A percentile compares a stretch with the other conserved stretches of the same genome.
These are phyloP conservation scores for Varanus salvator DNA, from an alignment of 2,113 vertebrate genomes.

Conservation along the genomic window DNA sequence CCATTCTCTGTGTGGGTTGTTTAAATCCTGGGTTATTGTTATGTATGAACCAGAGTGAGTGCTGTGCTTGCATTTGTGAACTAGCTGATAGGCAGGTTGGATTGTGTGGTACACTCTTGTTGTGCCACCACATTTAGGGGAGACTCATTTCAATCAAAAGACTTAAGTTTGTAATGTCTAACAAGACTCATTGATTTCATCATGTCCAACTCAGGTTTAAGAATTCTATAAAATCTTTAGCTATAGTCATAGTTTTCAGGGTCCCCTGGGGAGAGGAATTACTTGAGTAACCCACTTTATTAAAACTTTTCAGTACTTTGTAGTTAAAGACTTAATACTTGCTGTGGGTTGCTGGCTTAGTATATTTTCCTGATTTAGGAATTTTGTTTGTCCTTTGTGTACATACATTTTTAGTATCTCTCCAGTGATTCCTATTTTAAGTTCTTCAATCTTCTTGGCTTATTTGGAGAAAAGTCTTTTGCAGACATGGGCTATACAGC, in stretches of 20 bases:
- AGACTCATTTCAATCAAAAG: too few species aligned
- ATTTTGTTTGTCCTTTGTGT: not conserved
- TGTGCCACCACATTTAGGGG: too few species aligned
- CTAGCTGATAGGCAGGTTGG: not conserved
- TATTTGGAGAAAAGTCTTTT: not conserved
- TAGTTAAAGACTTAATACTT: not conserved
- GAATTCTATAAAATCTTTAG: not conserved
- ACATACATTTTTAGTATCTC: not conserved
- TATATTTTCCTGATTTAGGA: not conserved
- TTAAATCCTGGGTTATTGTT: too few species aligned
- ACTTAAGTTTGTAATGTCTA: too few species aligned
- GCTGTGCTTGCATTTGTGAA: not conserved
- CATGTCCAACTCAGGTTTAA: too few species aligned
- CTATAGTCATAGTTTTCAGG: not conserved
- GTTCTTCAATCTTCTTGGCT: not conserved
- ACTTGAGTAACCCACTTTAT: not conserved
- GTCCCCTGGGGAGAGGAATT: not conserved
- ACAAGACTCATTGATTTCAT: too few species aligned
- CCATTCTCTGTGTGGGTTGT: too few species aligned
- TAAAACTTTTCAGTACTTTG: not conserved
- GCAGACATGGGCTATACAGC: not conserved
- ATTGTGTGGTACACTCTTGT: too few species aligned
- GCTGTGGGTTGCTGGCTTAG: not conserved
- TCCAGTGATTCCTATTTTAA: not conserved
- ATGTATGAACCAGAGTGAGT: too few species aligned